Base-by-base conservation (phyloP, 92 coral and sea anemone genomes). In the Phymanthus crucifer region DNA sequence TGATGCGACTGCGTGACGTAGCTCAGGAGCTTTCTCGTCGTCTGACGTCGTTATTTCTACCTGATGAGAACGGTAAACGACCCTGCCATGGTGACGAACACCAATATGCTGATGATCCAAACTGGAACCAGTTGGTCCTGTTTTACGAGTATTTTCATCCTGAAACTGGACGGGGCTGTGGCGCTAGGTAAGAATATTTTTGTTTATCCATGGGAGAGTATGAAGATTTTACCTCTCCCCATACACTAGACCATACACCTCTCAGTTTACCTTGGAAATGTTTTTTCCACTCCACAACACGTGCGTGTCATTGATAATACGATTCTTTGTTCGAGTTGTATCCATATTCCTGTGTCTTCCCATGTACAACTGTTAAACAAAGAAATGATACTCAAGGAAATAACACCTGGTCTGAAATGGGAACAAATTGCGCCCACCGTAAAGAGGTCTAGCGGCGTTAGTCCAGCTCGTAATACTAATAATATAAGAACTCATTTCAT, bases 131-230 rank as follows among this genome's bases (percentile, higher is more conserved):
- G 76, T 87, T 95, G 57, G 91, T 95, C 87, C 87, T 95, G 93
- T 95, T 95, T 81, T 95, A 95, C 89, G 99, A 95, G 86, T 95
- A 93, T 79, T 95, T 95, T 48, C 92, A 95, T 79, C 92, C 94
- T 32, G 99, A 95, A 43, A 93, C 95, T 12, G 99, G 99, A 64
- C 80, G 99, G 29, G 99, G 99, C 21, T 95, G 98, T 40, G 99
- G 99, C 27, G 99, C 99, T 7, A 95, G 99, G 98, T 90, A 77
- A 68, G 91, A n/a, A 34, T 2, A 38, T 69, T 69, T 69, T 69
- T 29, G 40, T 67, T 17, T 45, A 19, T 1, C 23, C 58, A 16
- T 6, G 45, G 10, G 45, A 1, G 7, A 38, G 10, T 38, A 11
- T n/a, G n/a, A n/a, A n/a, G n/a, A n/a, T n/a, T n/a, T n/a, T n/a